Evolutionary conservation across 2,113 vertebrate species (phyloP).

Genomic region (Motacilla tschutschensis): DNA sequence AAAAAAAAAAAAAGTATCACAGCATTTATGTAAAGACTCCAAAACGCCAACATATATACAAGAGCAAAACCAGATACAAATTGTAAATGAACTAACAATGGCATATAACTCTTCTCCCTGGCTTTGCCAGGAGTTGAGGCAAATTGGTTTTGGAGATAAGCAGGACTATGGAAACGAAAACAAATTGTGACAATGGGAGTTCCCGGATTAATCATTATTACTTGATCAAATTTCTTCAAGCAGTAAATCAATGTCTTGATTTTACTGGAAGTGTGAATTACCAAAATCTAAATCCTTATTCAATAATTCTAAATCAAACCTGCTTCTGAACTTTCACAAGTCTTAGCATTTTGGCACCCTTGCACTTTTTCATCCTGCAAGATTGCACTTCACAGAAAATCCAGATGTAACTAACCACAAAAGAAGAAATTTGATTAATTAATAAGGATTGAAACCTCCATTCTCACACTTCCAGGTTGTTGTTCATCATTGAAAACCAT

Average conservation of each 20-base stretch:
- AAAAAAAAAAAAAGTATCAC: slow-evolving; percentile 40
- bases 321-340: neutral
- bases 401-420: slow-evolving; percentile 17
- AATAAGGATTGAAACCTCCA: slow-evolving; percentile 65
- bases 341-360: neutral
- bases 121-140: slow-evolving; percentile 63
- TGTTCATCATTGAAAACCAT: slow-evolving; percentile 64
- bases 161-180: slow-evolving; percentile 65
- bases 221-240: slow-evolving; percentile 70
- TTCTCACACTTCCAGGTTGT: slow-evolving; percentile 67
- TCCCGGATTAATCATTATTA: slow-evolving; percentile 63
- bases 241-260: neutral
- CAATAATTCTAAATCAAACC: neutral
- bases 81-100: slow-evolving; percentile 59
- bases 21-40: slow-evolving; percentile 73
- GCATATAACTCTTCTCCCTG: slow-evolving; percentile 58
- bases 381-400: slow-evolving; percentile 58
- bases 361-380: slow-evolving; percentile 15
- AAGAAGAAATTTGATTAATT: slow-evolving; percentile 73
- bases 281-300: neutral
- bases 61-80: slow-evolving; percentile 67
- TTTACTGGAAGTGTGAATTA: neutral
- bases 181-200: slow-evolving; percentile 62
- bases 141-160: slow-evolving; percentile 58
- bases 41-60: slow-evolving; percentile 76